A percentile compares a stretch with the other conserved stretches of the same genome.
Evolutionary conservation across 1,140 invertebrate genomes (phyloP).

Genomic region (Megalopta genalis): DNA sequence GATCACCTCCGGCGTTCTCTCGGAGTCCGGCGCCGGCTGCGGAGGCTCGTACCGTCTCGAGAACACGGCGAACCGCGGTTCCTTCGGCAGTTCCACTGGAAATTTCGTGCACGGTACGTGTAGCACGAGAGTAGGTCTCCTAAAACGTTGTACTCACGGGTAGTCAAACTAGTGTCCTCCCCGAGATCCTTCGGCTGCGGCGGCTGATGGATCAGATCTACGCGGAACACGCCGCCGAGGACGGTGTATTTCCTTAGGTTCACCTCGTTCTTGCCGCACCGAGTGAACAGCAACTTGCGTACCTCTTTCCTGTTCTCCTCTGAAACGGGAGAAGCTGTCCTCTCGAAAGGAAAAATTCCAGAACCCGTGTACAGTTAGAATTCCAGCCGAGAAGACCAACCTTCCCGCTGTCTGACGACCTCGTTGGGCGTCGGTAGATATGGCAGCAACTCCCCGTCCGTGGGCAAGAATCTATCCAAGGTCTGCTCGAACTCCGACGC

Average conservation of each 20-base stretch:
- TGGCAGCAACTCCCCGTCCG: slow-evolving; percentile 61
- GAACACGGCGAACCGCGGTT: slow-evolving; percentile 84
- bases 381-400: slow-evolving; percentile 22
- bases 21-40: slow-evolving; percentile 83
- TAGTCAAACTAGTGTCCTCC: slow-evolving; percentile 75
- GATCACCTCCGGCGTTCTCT: slow-evolving; percentile 88
- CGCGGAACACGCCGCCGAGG: slow-evolving; percentile 84
- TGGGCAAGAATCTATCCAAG: not conserved
- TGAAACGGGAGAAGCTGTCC: slow-evolving; percentile 32
- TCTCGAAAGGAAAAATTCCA: no score
- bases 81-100: slow-evolving; percentile 85
- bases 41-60: slow-evolving; percentile 86
- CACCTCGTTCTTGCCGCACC: slow-evolving; percentile 80
- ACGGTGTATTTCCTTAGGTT: slow-evolving; percentile 85
- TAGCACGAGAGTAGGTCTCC: not conserved
- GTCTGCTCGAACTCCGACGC: slow-evolving; percentile 54
- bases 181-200: slow-evolving; percentile 82
- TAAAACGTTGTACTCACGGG: slow-evolving; percentile 71
- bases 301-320: slow-evolving; percentile 69
- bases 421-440: slow-evolving; percentile 69
- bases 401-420: slow-evolving; percentile 64
- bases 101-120: not conserved
- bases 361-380: no score
- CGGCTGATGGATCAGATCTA: slow-evolving; percentile 84
- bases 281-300: slow-evolving; percentile 69